These are phyloP conservation scores for Pseudomugil tenellus DNA, from an alignment of 2,797 vertebrate species.

Conservation along the genomic window DNA sequence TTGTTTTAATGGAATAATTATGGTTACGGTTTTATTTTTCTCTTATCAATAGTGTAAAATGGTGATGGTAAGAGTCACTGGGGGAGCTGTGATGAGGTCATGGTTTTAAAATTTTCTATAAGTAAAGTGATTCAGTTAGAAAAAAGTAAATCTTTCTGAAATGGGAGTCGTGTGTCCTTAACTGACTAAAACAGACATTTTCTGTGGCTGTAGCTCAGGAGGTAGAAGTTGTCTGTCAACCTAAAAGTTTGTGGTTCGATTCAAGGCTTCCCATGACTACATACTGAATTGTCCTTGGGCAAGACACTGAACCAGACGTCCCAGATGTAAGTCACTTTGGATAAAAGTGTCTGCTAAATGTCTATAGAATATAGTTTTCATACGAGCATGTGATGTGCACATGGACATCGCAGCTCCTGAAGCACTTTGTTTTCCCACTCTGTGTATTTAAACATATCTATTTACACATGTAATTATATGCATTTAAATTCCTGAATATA, in stretches of 20 bases:
- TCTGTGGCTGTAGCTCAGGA: too few species aligned
- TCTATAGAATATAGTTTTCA: too few species aligned
- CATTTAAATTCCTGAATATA: slow-evolving; percentile 75
- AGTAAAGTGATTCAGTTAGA: slow-evolving; percentile 19
- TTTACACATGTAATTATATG: slow-evolving; percentile 78
- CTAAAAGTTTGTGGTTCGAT: too few species aligned
- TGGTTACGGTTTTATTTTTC: slow-evolving; percentile 23
- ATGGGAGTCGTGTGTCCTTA: slow-evolving; percentile 9
- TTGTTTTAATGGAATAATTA: slow-evolving; percentile 35
- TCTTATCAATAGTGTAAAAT: slow-evolving; percentile 15
- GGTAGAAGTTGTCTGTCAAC: too few species aligned
- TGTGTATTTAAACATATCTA: slow-evolving; percentile 75
- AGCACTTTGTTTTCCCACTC: slow-evolving; percentile 67
- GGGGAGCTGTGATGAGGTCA: slow-evolving; percentile 29
- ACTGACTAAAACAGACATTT: too few species aligned
- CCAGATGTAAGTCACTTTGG: too few species aligned
- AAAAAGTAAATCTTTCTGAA: slow-evolving; percentile 13
- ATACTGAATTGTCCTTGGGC: too few species aligned
- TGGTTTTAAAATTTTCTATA: slow-evolving; percentile 19
- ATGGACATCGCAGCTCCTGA: slow-evolving; percentile 52
- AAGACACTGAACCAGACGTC: too few species aligned
- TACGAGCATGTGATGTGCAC: slow-evolving; percentile 44
- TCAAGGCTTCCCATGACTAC: too few species aligned
- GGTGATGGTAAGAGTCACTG: slow-evolving; percentile 13
- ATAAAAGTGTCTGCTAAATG: too few species aligned